Conservation (phyloP, 1,140 invertebrate species). For the Tetramorium simillimum region DNA sequence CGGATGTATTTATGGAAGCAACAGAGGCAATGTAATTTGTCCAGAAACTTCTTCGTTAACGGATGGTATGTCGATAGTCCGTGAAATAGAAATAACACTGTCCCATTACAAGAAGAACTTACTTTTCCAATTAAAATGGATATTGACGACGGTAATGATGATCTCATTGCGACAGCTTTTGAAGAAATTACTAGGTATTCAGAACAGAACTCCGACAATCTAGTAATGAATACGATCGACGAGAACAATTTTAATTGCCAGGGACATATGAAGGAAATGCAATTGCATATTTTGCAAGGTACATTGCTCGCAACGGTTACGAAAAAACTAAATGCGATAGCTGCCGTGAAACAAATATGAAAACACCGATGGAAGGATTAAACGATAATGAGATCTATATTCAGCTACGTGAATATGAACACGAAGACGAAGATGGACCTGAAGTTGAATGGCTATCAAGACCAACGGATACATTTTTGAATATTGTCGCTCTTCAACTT, state of each 20-base stretch:
- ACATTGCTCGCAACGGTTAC: constrained; percentile 8
- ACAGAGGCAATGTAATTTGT: background rate
- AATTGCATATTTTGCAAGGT: constrained; percentile 20
- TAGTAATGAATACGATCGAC: too few relatives aligned
- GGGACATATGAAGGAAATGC: too few relatives aligned
- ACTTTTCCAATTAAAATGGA: background rate
- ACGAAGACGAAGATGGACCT: background rate
- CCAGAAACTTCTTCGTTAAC: background rate
- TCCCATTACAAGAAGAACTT: background rate
- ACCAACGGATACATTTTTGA: background rate
- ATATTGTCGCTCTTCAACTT: too few relatives aligned
- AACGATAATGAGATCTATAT: background rate
- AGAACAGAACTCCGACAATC: background rate
- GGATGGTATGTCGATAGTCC: too few relatives aligned
- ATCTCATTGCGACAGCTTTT: constrained; percentile 21
- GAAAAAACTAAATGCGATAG: background rate
- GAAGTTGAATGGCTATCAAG: constrained; percentile 14
- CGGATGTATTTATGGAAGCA: background rate
- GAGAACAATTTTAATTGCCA: too few relatives aligned
- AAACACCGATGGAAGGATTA: constrained; percentile 24
- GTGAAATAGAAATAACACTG: background rate
- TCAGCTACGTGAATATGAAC: background rate
- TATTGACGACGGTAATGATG: background rate
- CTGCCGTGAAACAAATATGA: constrained; percentile 13
- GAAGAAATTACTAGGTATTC: constrained; percentile 1